These are phyloP conservation scores for Sturnus vulgaris DNA, from an alignment of 2,113 vertebrate species.

Conservation along the genomic window DNA sequence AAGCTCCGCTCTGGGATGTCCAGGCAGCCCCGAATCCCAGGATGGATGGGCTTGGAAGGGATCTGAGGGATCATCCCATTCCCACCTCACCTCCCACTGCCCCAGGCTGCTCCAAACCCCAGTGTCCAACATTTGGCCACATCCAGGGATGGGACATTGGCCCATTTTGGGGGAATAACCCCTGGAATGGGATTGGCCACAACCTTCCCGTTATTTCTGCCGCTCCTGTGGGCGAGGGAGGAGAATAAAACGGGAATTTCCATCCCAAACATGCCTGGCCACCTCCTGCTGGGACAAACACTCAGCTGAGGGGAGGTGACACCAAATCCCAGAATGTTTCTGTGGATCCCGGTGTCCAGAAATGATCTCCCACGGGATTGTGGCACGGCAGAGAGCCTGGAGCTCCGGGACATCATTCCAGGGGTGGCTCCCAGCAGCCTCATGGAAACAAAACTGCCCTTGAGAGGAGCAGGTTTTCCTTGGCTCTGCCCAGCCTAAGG, in stretches of 20 bases:
- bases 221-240: rapidly evolving
- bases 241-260: not conserved
- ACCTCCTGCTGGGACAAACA: not conserved
- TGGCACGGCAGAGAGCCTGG: too few relatives aligned
- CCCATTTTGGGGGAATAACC: not conserved
- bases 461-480: not conserved
- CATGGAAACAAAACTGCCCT: not conserved
- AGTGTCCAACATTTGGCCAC: rapidly evolving
- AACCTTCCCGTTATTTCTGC: not conserved
- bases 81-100: rapidly evolving
- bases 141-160: not conserved
- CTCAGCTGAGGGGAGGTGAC: not conserved
- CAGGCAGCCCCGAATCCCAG: not conserved
- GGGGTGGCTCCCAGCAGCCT: not conserved
- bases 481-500: not conserved
- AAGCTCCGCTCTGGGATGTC: rapidly evolving
- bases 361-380: not conserved
- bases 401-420: not conserved
- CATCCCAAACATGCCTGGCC: not conserved
- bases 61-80: not conserved
- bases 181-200: rapidly evolving
- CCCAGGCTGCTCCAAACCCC: not conserved
- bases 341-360: not conserved
- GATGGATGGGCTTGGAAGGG: not conserved
- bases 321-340: rapidly evolving